Evolutionary conservation across 2,113 vertebrate species (phyloP), one percentile per base, ranked within the genome.

Genomic region (Amphilophus citrinellus): DNA sequence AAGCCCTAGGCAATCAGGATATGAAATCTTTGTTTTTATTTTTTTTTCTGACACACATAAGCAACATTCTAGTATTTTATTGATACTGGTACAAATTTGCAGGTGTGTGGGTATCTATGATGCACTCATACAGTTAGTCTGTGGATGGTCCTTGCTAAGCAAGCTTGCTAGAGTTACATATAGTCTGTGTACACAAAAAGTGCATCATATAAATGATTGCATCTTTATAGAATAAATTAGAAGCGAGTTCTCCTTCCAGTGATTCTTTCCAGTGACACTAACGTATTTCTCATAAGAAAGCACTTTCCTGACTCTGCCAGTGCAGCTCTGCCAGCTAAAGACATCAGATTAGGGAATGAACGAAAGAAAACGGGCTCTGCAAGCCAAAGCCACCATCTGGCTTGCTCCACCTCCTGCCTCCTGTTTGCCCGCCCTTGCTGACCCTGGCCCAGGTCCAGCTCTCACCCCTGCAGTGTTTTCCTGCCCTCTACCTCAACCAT

Each of bases 391-490:
- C 79, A 53, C 83, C 61, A 62, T 79, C 81, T 84, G 85, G 66
- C 66, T 30, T 2, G 76, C 81, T 83, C 59, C 1, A 78, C 66
- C 77, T 84, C 60, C 27, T 77, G 78, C 50, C 73, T 84, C 79
- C 62, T 61, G 61, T 85, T 71, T 83, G 83, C 76, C 77, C 58
- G 37, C 66, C 91, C 86, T 93, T 76, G 3, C 84, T 88, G 79
- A 88, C 88, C 91, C 88, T 93, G 92, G 93, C 82, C 53, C 82
- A 8, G 24, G 20, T 89, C 92, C 92, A 93, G 84, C 79, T 83
- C 82, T 89, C 87, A 88, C 83, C 88, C 88, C 90, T 73, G 18
- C 90, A 78, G 82, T 90, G 93, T 91, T 93, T 86, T 91, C 86
- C 88, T 93, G 86, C 82, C 73, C 92, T 93, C 80, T 82, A 71